These are phyloP conservation scores for Athalia cordata DNA, from an alignment of 2,888 invertebrate genomes.

Conservation along the genomic window DNA sequence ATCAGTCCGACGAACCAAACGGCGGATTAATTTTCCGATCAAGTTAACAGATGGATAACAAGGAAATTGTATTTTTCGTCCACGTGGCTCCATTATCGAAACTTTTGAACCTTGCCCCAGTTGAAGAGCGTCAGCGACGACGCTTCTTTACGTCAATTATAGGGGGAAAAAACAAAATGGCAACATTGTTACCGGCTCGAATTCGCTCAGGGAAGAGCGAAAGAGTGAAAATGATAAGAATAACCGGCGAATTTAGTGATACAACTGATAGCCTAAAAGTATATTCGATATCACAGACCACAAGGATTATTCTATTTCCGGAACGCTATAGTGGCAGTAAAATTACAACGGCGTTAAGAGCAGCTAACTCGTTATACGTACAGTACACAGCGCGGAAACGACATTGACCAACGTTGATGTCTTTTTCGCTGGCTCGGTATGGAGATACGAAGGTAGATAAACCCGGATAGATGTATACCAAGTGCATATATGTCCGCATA, in stretches of 20 bases:
- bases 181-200: no score
- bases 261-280: no score
- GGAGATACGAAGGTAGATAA: conserved; percentile 33
- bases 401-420: conserved; percentile 18
- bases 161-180: no score
- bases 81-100: no score
- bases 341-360: background rate
- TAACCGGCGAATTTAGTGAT: no score
- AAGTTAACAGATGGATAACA: conserved; percentile 17
- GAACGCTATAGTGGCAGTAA: conserved; percentile 29
- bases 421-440: conserved; percentile 29
- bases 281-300: no score
- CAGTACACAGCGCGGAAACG: background rate
- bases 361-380: background rate
- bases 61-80: background rate
- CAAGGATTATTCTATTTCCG: no score
- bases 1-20: conserved; percentile 29
- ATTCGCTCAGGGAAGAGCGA: no score
- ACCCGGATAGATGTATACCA: background rate
- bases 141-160: no score
- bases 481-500: conserved; percentile 25
- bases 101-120: no score
- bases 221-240: no score
- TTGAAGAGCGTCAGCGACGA: no score
- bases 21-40: conserved; percentile 27